phyloP scores from a whole-genome alignment of 92 coral and sea anemone species.

The Plumapathes pennacea region DNA sequence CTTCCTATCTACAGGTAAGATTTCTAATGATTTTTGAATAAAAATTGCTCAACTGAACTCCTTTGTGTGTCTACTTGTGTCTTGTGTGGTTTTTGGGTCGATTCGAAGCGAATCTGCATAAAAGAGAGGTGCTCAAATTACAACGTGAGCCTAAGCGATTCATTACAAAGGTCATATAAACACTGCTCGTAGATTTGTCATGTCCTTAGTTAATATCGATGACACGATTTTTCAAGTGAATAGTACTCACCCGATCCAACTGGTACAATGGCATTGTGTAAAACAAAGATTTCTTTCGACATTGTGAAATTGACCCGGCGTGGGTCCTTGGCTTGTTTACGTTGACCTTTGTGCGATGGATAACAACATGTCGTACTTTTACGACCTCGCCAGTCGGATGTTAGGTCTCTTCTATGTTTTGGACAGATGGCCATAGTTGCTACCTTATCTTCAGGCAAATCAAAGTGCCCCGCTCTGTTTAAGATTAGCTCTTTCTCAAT shows the following conservation, averaged over 20 bases:
- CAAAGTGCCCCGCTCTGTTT: slow-evolving; percentile 26
- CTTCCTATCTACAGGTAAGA: no score
- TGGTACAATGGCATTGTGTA: slow-evolving; percentile 26
- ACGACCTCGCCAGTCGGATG: slow-evolving; percentile 20
- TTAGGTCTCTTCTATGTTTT: slow-evolving; percentile 19
- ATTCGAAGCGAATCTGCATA: slow-evolving; percentile 5
- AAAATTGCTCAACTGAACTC: no score
- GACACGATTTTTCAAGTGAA: not conserved
- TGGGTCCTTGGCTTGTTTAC: slow-evolving; percentile 26
- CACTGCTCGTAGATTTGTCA: slow-evolving; percentile 2
- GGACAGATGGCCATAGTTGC: slow-evolving; percentile 35
- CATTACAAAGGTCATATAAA: not conserved
- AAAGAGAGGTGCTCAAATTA: not conserved
- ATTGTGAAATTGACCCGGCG: slow-evolving; percentile 35
- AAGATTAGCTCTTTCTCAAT: slow-evolving; percentile 23
- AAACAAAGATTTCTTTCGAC: slow-evolving; percentile 33
- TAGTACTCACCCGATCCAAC: slow-evolving; percentile 30
- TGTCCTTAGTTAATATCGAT: not conserved
- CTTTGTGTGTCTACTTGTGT: not conserved
- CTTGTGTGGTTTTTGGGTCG: slow-evolving; percentile 9
- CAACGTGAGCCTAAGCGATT: not conserved
- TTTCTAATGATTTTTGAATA: no score
- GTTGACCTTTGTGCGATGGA: slow-evolving; percentile 41
- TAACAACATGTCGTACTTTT: slow-evolving; percentile 20
- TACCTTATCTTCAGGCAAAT: slow-evolving; percentile 1